Percentiles rank a stretch among this genome's conserved stretches.
Evolutionary conservation across 1,140 invertebrate genomes (phyloP).

Genomic region (Pachyrhynchus sulphureomaculatus): DNA sequence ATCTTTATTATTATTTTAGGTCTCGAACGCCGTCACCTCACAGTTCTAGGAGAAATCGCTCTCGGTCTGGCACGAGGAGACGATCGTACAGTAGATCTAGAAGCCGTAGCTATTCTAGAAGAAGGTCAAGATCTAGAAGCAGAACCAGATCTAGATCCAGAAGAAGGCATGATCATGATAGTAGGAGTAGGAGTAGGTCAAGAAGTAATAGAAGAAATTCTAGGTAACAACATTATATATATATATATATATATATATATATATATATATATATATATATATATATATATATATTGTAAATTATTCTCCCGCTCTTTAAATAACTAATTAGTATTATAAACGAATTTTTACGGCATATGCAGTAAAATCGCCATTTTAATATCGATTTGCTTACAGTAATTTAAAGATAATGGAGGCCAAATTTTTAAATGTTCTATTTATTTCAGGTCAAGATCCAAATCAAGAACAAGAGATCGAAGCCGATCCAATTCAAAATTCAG

Average conservation of each 20-base stretch:
- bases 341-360: too few species aligned
- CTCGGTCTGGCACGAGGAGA: conserved; percentile 3
- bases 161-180: conserved; percentile 35
- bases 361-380: too few species aligned
- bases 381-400: too few species aligned
- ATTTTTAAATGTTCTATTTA: too few species aligned
- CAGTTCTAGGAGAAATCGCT: conserved; percentile 8
- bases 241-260: too few species aligned
- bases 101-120: conserved; percentile 21
- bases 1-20: not conserved
- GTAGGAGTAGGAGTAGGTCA: conserved; percentile 44
- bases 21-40: conserved; percentile 21
- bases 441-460: conserved; percentile 34
- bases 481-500: conserved; percentile 26
- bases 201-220: conserved; percentile 39
- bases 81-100: conserved; percentile 21
- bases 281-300: too few species aligned
- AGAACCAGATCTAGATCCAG: conserved; percentile 52
- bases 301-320: too few species aligned
- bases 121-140: conserved; percentile 12
- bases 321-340: too few species aligned
- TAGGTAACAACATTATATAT: not conserved
- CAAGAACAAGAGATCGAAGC: conserved; percentile 31
- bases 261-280: too few species aligned
- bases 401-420: too few species aligned